phyloP scores from a whole-genome alignment of 2,113 vertebrate genomes.

The Mustela lutreola region DNA sequence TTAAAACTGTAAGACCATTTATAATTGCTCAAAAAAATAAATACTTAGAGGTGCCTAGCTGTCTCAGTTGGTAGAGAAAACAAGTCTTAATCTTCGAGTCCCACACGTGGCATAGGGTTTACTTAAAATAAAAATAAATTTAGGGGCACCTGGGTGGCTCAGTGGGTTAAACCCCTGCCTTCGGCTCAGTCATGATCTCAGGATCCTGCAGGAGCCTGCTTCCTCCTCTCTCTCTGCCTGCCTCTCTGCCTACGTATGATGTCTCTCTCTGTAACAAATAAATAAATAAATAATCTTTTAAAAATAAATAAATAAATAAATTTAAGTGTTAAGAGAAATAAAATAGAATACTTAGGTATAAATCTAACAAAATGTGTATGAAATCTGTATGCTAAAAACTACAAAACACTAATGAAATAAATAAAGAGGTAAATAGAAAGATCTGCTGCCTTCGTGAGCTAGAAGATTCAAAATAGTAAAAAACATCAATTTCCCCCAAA shows the following conservation, averaged over 20 bases:
- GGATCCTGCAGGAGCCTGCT: too few relatives aligned
- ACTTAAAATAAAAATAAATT: background rate
- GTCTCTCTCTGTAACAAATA: too few relatives aligned
- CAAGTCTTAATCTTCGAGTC: background rate
- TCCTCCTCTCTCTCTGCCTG: too few relatives aligned
- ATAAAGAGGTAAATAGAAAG: background rate
- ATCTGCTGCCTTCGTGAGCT: background rate
- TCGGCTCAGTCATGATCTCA: too few relatives aligned
- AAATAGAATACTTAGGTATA: background rate
- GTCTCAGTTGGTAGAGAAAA: background rate
- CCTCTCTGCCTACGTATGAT: too few relatives aligned
- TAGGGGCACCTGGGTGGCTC: too few relatives aligned
- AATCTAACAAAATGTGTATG: background rate
- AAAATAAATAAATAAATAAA: too few relatives aligned
- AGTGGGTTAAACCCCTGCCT: too few relatives aligned
- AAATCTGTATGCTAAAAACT: background rate
- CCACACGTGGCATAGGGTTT: background rate
- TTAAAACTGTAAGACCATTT: background rate
- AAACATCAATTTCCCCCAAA: background rate
- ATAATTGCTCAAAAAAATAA: background rate
- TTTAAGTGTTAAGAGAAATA: background rate
- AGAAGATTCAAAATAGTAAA: background rate
- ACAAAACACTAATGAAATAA: background rate
- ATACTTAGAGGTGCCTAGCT: background rate
- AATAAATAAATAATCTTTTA: too few relatives aligned